Percentiles rank a stretch among this genome's conserved stretches.
Evolutionary conservation across 2,113 vertebrate genomes (phyloP).

Genomic region (Regulus satrapa): DNA sequence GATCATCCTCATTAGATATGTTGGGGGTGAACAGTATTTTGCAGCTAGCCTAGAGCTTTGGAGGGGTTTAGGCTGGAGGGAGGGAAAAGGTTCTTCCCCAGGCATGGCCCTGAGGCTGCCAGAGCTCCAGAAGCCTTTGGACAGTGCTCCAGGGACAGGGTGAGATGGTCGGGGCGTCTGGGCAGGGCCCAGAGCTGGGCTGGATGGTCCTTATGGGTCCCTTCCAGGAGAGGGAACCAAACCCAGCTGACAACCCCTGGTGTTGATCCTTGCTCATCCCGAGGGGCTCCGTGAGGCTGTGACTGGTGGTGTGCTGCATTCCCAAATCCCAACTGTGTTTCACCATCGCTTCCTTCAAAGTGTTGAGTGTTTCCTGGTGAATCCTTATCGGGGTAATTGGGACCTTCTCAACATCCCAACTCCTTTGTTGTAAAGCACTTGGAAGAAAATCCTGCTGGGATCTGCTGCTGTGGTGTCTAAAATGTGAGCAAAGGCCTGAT

Average conservation of each 20-base stretch:
- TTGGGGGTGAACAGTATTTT: neutral
- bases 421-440: neutral
- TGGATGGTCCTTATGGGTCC: neutral
- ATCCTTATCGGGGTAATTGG: fast-evolving
- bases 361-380: neutral
- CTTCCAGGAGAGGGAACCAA: neutral
- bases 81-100: neutral
- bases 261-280: neutral
- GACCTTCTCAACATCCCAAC: neutral
- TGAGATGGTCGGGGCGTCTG: neutral
- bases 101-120: neutral
- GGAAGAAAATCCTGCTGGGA: neutral
- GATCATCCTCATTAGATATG: neutral
- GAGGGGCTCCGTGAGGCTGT: fast-evolving
- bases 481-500: neutral
- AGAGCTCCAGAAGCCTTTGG: neutral
- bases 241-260: neutral
- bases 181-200: neutral
- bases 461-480: neutral
- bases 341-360: neutral
- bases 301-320: fast-evolving
- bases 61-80: neutral
- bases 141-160: neutral
- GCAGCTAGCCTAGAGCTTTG: neutral
- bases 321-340: fast-evolving